Evolutionary conservation across 2,888 invertebrate genomes (phyloP).

Genomic region (Xanthorhoe spadicearia): DNA sequence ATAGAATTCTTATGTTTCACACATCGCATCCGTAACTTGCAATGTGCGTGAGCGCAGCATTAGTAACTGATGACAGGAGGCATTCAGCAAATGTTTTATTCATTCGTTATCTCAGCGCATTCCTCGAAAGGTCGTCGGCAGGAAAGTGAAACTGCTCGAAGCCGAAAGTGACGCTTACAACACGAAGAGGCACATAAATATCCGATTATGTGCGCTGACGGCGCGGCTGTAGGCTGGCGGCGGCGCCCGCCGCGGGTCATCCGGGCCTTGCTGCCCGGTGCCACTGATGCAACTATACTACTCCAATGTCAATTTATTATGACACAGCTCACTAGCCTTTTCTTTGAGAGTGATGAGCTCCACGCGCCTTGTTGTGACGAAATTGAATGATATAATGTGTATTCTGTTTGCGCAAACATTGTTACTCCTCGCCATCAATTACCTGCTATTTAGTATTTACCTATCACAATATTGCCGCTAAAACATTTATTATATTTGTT

Average conservation of each 20-base stretch:
- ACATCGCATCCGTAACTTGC: constrained; percentile 33
- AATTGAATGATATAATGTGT: constrained; percentile 55
- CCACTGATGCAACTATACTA: constrained; percentile 64
- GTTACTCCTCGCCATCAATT: constrained; percentile 47
- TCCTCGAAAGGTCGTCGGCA: constrained; percentile 76
- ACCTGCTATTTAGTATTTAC: constrained; percentile 36
- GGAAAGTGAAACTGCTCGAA: constrained; percentile 78
- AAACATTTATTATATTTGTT: constrained; percentile 33
- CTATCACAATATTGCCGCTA: constrained; percentile 16
- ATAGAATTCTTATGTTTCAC: constrained; percentile 22
- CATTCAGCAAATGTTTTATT: constrained; percentile 62
- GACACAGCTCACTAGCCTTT: constrained; percentile 59
- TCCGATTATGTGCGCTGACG: constrained; percentile 56
- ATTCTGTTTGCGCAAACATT: constrained; percentile 61
- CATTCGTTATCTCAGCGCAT: constrained; percentile 72
- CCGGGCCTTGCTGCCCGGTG: constrained; percentile 48
- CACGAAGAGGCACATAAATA: constrained; percentile 65
- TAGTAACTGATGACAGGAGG: constrained; percentile 25
- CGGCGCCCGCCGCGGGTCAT: constrained; percentile 38
- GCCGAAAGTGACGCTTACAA: constrained; percentile 72
- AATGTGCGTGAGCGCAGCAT: constrained; percentile 30
- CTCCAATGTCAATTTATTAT: constrained; percentile 69
- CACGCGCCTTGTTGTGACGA: constrained; percentile 45
- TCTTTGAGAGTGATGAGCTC: constrained; percentile 47
- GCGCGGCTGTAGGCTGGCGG: constrained; percentile 34